phyloP scores from a whole-genome alignment of 2,888 invertebrate genomes.

The Scaeva pyrastri region DNA sequence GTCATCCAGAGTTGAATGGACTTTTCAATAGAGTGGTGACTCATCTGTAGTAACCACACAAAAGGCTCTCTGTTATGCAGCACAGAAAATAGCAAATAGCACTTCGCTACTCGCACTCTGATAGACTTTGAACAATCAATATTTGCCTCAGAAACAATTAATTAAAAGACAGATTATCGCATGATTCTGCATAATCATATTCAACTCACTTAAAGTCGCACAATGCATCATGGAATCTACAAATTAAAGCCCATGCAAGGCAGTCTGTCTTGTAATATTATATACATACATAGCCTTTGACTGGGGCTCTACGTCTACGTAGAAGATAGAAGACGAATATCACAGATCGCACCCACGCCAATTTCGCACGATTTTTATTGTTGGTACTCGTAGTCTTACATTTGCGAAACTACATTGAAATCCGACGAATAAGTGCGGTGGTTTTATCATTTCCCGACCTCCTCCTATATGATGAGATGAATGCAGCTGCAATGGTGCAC shows the following conservation, averaged over 20 bases:
- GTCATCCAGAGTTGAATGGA: slow-evolving; percentile 48
- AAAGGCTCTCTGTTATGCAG: slow-evolving; percentile 17
- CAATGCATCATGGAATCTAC: slow-evolving; percentile 56
- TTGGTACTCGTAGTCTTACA: too few relatives aligned
- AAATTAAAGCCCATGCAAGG: too few relatives aligned
- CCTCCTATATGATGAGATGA: background rate
- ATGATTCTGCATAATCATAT: slow-evolving; percentile 44
- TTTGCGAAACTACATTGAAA: slow-evolving; percentile 39
- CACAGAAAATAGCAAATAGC: background rate
- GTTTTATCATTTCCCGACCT: background rate
- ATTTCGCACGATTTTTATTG: slow-evolving; percentile 64
- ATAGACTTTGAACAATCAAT: slow-evolving; percentile 53
- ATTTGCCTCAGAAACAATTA: slow-evolving; percentile 40
- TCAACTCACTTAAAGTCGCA: slow-evolving; percentile 27
- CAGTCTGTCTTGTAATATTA: slow-evolving; percentile 4
- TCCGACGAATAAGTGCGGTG: slow-evolving; percentile 21
- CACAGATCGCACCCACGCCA: slow-evolving; percentile 62
- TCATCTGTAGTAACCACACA: slow-evolving; percentile 17
- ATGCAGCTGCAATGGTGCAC: slow-evolving; percentile 21
- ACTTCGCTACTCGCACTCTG: too few relatives aligned
- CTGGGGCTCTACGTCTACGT: too few relatives aligned
- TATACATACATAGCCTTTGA: too few relatives aligned
- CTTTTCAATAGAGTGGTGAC: background rate
- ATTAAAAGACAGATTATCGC: slow-evolving; percentile 44
- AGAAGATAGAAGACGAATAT: slow-evolving; percentile 16